These are phyloP conservation scores for Drosophila orosa DNA, from an alignment of 1,140 invertebrate genomes.

Conservation along the genomic window DNA sequence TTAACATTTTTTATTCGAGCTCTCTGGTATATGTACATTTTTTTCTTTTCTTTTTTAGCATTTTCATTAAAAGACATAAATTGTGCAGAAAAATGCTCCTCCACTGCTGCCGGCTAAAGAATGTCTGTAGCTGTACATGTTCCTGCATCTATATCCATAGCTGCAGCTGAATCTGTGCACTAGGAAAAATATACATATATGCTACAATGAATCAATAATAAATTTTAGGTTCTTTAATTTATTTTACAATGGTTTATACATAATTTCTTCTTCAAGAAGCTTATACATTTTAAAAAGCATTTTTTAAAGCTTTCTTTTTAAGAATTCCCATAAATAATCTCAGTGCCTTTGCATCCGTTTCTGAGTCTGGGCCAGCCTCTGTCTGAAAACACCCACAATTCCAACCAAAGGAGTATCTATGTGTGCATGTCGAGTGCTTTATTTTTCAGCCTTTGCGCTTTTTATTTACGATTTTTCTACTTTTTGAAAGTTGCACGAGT, in stretches of 20 bases:
- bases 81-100: slow-evolving; percentile 79
- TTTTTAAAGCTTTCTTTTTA: too few species aligned
- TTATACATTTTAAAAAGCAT: too few species aligned
- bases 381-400: slow-evolving; percentile 25
- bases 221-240: too few species aligned
- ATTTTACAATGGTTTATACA: too few species aligned
- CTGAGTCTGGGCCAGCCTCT: slow-evolving; percentile 33
- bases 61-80: slow-evolving; percentile 83
- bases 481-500: slow-evolving; percentile 79
- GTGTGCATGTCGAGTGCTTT: slow-evolving; percentile 54
- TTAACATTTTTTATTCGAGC: slow-evolving; percentile 36
- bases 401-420: slow-evolving; percentile 48
- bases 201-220: background rate
- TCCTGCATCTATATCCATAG: slow-evolving; percentile 40
- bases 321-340: background rate
- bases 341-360: slow-evolving; percentile 23
- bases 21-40: slow-evolving; percentile 14
- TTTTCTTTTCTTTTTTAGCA: slow-evolving; percentile 36
- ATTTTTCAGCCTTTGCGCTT: slow-evolving; percentile 79
- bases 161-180: slow-evolving; percentile 12
- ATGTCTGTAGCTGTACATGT: slow-evolving; percentile 44
- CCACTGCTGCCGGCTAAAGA: slow-evolving; percentile 40
- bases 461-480: slow-evolving; percentile 74
- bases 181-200: background rate
- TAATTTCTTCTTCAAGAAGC: too few species aligned